A percentile compares a stretch with the other conserved stretches of the same genome.
phyloP scores from a whole-genome alignment of 2,797 vertebrate genomes.

The Anniella stebbinsi region DNA sequence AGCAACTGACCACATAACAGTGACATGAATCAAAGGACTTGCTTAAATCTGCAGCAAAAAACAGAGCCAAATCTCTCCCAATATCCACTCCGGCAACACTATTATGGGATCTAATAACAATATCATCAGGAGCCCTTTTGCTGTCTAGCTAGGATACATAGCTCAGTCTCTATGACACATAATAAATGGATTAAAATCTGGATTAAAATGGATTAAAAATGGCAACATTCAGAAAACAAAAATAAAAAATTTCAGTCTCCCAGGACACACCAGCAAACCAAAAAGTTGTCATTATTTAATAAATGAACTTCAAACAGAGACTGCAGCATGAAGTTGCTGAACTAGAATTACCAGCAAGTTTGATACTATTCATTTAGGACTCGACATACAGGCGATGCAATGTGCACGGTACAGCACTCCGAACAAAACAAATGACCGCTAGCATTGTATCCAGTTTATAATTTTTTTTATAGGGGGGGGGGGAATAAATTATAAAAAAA shows the following conservation, averaged over 20 bases:
- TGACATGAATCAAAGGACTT: background rate
- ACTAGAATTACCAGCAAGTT: background rate
- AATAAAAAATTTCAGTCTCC: background rate
- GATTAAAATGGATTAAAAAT: background rate
- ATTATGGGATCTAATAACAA: background rate
- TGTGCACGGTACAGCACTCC: too few relatives aligned
- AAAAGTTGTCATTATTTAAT: background rate
- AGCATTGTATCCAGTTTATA: too few relatives aligned
- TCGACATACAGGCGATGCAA: background rate
- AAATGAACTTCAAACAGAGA: background rate
- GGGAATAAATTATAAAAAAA: too few relatives aligned
- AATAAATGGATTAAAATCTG: background rate
- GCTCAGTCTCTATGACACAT: background rate
- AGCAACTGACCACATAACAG: background rate
- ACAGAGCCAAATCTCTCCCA: background rate
- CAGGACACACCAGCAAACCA: background rate
- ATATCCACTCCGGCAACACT: background rate
- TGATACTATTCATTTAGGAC: background rate
- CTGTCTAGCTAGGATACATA: background rate
- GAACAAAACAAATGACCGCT: too few relatives aligned
- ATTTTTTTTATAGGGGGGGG: too few relatives aligned
- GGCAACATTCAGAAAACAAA: background rate
- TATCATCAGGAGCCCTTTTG: background rate
- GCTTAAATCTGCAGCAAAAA: background rate
- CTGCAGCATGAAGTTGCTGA: background rate